Evolutionary conservation across 2,888 invertebrate genomes (phyloP), one percentile per base, ranked within the genome.

Genomic region (Rhingia rostrata): DNA sequence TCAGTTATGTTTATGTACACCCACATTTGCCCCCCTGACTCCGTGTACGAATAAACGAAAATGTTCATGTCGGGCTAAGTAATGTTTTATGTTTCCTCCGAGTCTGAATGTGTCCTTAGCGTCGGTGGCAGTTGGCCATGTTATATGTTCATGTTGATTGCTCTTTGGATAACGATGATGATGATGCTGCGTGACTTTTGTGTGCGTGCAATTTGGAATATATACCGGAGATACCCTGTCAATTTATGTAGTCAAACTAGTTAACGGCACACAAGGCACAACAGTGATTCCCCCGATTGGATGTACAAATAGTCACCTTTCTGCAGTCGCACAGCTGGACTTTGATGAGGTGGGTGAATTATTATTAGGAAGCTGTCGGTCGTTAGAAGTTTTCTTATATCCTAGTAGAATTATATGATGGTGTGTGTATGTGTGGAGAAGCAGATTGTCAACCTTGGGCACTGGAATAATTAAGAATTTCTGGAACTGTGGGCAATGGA

Each of bases 11-110:
- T 51, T 60, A 60, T 60, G 43, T 53, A 35, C 33, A 22, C 51
- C 35, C n/a, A 3, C 4, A 22, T 47, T n/a, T 5, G 6, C 10
- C 39, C 7, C n/a, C 9, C 9, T 39, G 4, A 39, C 49, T 54
- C 37, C 37, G 12, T 56, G 6, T 37, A 58, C 41, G 33, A 51
- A 35, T 66, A 66, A 70, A 66, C 66, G 72, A 49, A 72, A 56
- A 60, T 61, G 72, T 82, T 54, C 72, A 67, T 82, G 82, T 77
- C 67, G 47, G 54, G 72, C 77, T 82, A 82, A 82, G 82, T 82
- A 77, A 78, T 66, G 72, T 82, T 82, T 82, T 77, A 77, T 82
- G 82, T 82, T 82, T 47, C 33, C 69, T 70, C 72, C 14, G 45
- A n/a, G n/a, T 39, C 22, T 32, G 7, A 30, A 33, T n/a, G 58